These are phyloP conservation scores for Oreochromis spilurus DNA, from an alignment of 2,113 vertebrate species.

Conservation along the genomic window DNA sequence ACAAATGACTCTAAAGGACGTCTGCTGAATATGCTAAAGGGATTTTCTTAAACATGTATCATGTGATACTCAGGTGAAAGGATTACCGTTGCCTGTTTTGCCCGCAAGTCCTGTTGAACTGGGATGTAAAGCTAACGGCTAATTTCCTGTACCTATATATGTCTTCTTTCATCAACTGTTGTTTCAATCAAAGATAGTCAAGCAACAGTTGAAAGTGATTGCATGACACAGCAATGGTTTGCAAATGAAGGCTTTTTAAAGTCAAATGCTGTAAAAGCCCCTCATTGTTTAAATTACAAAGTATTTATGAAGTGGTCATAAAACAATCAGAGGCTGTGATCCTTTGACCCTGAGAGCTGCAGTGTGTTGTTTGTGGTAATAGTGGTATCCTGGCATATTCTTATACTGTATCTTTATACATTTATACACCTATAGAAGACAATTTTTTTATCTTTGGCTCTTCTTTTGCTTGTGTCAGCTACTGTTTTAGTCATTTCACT, in stretches of 20 bases:
- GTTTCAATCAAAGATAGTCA: not conserved
- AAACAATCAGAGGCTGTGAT: not conserved
- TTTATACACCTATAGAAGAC: not conserved
- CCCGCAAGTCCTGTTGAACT: not conserved
- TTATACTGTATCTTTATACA: not conserved
- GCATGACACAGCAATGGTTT: accelerated
- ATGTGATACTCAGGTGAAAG: not conserved
- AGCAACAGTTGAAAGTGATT: not conserved
- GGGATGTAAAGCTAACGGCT: not conserved
- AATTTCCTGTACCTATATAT: not conserved
- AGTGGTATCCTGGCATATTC: not conserved
- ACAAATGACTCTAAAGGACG: not conserved
- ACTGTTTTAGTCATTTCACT: not conserved
- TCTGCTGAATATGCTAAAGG: not conserved
- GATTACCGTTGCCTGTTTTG: not conserved
- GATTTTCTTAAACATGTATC: not conserved
- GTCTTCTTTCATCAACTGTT: not conserved
- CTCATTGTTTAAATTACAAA: not conserved
- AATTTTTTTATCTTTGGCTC: not conserved
- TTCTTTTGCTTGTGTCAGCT: not conserved
- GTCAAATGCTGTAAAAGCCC: not conserved
- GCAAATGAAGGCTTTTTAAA: not conserved
- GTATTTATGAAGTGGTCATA: not conserved
- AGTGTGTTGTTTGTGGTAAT: not conserved
- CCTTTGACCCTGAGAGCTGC: not conserved